phyloP scores from a whole-genome alignment of 2,888 invertebrate genomes.

The Tipula vernalis region DNA sequence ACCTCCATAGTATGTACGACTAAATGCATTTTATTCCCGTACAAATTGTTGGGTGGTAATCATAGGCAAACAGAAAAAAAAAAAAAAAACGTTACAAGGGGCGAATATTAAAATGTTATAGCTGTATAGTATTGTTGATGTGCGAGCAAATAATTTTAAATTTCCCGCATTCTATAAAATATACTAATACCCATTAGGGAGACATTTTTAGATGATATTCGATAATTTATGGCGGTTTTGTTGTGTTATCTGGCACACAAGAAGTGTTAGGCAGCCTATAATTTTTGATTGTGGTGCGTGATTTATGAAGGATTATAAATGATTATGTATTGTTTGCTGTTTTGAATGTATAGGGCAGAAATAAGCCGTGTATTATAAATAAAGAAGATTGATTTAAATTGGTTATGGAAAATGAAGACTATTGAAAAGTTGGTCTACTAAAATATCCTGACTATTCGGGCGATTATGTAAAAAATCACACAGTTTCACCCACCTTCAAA shows the following conservation, averaged over 20 bases:
- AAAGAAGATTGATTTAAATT: background rate
- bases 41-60: background rate
- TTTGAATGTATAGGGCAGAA: background rate
- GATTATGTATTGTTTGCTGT: background rate
- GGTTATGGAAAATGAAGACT: too few relatives aligned
- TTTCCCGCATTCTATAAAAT: background rate
- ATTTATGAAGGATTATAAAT: background rate
- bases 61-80: background rate
- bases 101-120: background rate
- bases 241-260: background rate
- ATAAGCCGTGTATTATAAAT: background rate
- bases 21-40: background rate
- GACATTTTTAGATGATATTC: background rate
- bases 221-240: background rate
- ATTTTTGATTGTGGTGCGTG: background rate
- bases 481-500: too few relatives aligned
- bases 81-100: background rate
- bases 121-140: background rate
- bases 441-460: too few relatives aligned
- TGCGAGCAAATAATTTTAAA: background rate
- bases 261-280: background rate
- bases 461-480: too few relatives aligned
- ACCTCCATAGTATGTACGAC: background rate
- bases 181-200: background rate
- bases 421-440: too few relatives aligned